Evolutionary conservation across 2,888 invertebrate species (phyloP).

Genomic region (Diadromus collaris): DNA sequence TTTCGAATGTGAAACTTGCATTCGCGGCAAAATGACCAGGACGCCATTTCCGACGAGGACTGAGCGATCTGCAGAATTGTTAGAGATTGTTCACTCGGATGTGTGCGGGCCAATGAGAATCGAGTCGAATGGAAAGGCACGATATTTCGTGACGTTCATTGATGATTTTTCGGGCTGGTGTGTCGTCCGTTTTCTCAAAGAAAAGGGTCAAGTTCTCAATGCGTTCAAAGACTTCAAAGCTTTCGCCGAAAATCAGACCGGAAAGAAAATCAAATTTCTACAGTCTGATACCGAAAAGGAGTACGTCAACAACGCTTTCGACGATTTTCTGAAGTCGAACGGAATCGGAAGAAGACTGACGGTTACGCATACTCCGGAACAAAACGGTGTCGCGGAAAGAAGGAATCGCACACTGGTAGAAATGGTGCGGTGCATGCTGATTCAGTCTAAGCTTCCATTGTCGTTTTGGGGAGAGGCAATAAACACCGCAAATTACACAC

Average conservation of each 20-base stretch:
- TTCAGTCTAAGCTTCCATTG: conserved; percentile 61
- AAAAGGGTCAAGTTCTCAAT: conserved; percentile 59
- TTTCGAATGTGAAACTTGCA: conserved; percentile 49
- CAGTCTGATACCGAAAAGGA: conserved; percentile 64
- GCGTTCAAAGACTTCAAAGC: conserved; percentile 61
- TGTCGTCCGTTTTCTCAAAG: conserved; percentile 60
- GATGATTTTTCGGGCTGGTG: conserved; percentile 66
- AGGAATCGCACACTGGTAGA: conserved; percentile 70
- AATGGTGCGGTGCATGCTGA: conserved; percentile 68
- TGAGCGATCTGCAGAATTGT: not conserved
- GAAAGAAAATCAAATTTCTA: conserved; percentile 60
- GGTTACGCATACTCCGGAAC: conserved; percentile 67
- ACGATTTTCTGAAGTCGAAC: conserved; percentile 61
- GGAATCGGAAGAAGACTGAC: conserved; percentile 64
- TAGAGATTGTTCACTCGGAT: conserved; percentile 57
- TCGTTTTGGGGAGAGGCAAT: conserved; percentile 72
- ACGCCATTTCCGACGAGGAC: conserved; percentile 48
- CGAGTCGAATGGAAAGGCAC: conserved; percentile 56
- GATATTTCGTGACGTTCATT: conserved; percentile 67
- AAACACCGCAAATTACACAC: conserved; percentile 64
- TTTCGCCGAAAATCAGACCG: conserved; percentile 61
- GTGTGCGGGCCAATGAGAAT: conserved; percentile 63
- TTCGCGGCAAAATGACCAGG: conserved; percentile 48
- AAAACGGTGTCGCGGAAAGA: conserved; percentile 71
- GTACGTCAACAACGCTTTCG: conserved; percentile 63